Percentiles rank a stretch among this genome's conserved stretches.
phyloP scores from a whole-genome alignment of 1,140 invertebrate species.

The Musca domestica region DNA sequence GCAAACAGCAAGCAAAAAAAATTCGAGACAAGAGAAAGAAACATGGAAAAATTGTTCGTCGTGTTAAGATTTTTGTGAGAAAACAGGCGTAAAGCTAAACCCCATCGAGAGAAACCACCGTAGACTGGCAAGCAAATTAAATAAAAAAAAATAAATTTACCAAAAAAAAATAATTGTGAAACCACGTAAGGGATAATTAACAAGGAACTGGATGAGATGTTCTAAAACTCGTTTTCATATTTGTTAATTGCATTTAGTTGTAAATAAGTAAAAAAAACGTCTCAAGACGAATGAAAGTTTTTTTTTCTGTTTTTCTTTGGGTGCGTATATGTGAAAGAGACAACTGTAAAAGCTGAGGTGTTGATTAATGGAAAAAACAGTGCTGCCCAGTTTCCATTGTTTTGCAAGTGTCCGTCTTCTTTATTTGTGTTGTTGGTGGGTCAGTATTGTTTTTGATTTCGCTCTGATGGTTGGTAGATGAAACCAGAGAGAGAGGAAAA shows the following conservation, averaged over 20 bases:
- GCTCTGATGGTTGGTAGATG: too few species aligned
- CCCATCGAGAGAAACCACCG: neutral
- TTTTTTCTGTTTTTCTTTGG: neutral
- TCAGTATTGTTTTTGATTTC: too few species aligned
- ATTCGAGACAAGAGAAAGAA: neutral
- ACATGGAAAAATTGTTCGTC: neutral
- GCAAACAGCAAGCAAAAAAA: too few species aligned
- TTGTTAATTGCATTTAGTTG: constrained; percentile 18
- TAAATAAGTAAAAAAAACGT: constrained; percentile 13
- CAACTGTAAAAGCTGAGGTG: neutral
- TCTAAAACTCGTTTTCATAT: constrained; percentile 1
- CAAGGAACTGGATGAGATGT: neutral
- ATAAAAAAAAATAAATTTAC: neutral
- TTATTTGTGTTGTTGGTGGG: too few species aligned
- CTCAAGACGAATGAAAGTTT: neutral
- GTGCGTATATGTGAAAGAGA: constrained; percentile 8
- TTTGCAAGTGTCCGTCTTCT: neutral
- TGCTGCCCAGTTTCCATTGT: constrained; percentile 9
- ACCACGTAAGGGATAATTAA: neutral
- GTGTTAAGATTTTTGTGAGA: constrained; percentile 1
- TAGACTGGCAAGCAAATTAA: neutral
- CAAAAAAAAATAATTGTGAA: neutral
- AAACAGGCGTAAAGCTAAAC: neutral
- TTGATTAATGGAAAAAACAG: constrained; percentile 5
- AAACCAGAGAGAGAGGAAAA: too few species aligned